Conservation (phyloP, 2,113 vertebrate species). For the Dinomys branickii region DNA sequence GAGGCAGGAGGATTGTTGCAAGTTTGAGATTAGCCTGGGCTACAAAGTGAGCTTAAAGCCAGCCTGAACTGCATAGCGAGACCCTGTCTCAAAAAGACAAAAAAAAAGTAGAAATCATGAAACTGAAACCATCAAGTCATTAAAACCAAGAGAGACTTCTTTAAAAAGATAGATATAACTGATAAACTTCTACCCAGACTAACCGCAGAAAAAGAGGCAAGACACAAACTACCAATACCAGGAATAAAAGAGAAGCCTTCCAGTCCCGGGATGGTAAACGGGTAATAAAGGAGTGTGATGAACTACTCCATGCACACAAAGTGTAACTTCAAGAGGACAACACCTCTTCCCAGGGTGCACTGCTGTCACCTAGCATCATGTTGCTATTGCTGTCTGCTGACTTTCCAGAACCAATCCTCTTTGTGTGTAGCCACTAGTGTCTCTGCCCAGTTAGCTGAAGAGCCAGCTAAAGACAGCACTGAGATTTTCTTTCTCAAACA, state of each 20-base stretch:
- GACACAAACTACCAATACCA: background rate
- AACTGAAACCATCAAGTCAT: background rate
- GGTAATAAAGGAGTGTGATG: background rate
- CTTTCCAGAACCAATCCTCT: background rate
- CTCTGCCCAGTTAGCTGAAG: background rate
- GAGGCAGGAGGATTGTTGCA: too few species aligned
- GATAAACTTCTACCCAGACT: background rate
- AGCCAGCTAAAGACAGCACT: background rate
- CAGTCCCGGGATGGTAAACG: background rate
- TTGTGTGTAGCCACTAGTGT: background rate
- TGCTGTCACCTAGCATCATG: background rate
- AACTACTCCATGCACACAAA: background rate
- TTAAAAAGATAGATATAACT: background rate
- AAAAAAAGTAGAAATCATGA: too few species aligned
- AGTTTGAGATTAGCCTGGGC: too few species aligned
- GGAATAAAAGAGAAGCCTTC: background rate
- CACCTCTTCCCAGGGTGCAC: background rate
- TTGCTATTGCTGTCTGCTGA: background rate
- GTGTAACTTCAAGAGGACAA: background rate
- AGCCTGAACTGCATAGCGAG: too few species aligned
- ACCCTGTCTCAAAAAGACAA: too few species aligned
- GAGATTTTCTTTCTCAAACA: background rate
- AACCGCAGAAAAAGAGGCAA: background rate
- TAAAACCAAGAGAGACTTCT: background rate
- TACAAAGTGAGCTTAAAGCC: too few species aligned